phyloP scores from a whole-genome alignment of 2,888 invertebrate species.

The Drosophila pullipes region DNA sequence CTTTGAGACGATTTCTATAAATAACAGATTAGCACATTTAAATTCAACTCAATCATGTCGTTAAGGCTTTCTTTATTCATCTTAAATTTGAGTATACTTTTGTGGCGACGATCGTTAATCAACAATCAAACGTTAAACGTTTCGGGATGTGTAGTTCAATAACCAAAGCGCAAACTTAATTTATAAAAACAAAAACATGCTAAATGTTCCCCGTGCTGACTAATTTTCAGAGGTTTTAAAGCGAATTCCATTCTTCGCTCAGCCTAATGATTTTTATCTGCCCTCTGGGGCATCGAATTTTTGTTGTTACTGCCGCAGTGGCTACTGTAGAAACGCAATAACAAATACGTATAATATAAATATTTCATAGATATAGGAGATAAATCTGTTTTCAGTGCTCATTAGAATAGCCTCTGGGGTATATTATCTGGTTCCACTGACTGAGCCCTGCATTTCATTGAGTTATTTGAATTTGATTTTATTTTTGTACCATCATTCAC shows the following conservation, averaged over 20 bases:
- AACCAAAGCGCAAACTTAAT: slow-evolving; percentile 47
- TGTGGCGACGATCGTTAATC: slow-evolving; percentile 1
- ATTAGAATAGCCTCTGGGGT: slow-evolving; percentile 44
- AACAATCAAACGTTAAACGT: slow-evolving; percentile 12
- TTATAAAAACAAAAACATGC: slow-evolving; percentile 28
- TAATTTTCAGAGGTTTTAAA: slow-evolving; percentile 41
- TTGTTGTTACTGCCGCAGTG: slow-evolving; percentile 31
- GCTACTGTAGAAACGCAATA: slow-evolving; percentile 37
- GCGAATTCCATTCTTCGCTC: slow-evolving; percentile 31
- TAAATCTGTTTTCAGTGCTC: slow-evolving; percentile 59
- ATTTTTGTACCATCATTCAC: background rate
- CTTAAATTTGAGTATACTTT: slow-evolving; percentile 23
- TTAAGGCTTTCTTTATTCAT: background rate
- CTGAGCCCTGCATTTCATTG: slow-evolving; percentile 10
- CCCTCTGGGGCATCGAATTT: slow-evolving; percentile 37
- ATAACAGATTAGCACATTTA: slow-evolving; percentile 24
- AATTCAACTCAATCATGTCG: slow-evolving; percentile 12
- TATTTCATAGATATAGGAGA: slow-evolving; percentile 23
- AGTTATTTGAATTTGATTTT: slow-evolving; percentile 15
- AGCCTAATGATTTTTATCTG: slow-evolving; percentile 44
- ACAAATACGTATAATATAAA: slow-evolving; percentile 14
- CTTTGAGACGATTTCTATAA: slow-evolving; percentile 26
- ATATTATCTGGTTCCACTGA: slow-evolving; percentile 29
- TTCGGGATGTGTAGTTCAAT: slow-evolving; percentile 41
- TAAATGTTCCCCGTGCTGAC: slow-evolving; percentile 42